Base-by-base conservation (phyloP, 2,888 invertebrate species). In the Melieria omissa region DNA sequence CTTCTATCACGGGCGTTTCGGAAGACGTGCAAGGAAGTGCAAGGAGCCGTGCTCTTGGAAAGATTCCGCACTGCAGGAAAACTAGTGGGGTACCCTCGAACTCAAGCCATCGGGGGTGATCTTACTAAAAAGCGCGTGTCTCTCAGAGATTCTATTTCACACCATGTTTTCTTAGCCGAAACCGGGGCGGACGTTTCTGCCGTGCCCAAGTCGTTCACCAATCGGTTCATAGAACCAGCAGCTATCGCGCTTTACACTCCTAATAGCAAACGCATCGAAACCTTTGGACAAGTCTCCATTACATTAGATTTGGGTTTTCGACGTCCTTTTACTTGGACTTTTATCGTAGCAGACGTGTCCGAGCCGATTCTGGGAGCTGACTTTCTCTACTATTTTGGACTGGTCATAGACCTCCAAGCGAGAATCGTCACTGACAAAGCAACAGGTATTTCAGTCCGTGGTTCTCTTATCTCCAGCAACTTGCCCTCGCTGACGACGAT, bases 301-400 rank as follows among this genome's bases (percentile, higher is more conserved):
- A 60, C 46, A 14, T 57, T 70, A 4, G 70, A 72, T 41, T 68
- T 29, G 0, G 74, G 72, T 16, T 65, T 73, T 49, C 47, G 68
- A 9, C 65, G 66, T 7, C 67, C 66, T 5, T 73, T 73, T 47
- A 45, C 57, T 12, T 74, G 71, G 73, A 65, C 64, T 3, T 72
- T 73, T n/a, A n/a, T 71, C 47, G 65, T 73, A 41, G 74, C 74
- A 0, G 74, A 71, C 10, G 69, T 73, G 46, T 58, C 61, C 6
- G 47, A 65, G 6, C 54, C 65, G 3, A 74, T 72, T 42, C 64
- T 72, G 4, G 70, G 71, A 29, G 47, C 16, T 10, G 63, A 63
- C 16, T 63, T 63, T 63, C 45, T 63, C 12, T n/a, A 47, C 63
- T 4, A 63, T 16, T 63, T 14, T 4, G 63, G 29, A 4, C 47